These are phyloP conservation scores for Cephus cinctus DNA, from an alignment of 1,140 invertebrate species.

Conservation along the genomic window DNA sequence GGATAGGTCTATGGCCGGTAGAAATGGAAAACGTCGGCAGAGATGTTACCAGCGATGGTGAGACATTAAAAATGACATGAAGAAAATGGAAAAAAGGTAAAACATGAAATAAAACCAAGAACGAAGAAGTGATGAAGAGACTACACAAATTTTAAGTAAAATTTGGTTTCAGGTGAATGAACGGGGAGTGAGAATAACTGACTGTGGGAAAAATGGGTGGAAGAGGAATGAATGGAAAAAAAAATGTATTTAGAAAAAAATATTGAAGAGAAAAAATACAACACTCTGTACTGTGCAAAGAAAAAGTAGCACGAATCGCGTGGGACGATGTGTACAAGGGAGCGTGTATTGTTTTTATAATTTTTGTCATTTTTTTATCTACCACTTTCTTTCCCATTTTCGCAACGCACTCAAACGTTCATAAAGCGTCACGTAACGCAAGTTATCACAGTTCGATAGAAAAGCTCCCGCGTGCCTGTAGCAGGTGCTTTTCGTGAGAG, in stretches of 20 bases:
- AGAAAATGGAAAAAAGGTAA: neutral
- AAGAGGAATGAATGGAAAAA: neutral
- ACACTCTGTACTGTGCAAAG: neutral
- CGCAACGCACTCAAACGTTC: neutral
- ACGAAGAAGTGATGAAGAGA: too few relatives aligned
- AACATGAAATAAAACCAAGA: neutral
- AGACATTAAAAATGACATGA: too few relatives aligned
- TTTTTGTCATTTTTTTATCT: neutral
- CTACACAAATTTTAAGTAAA: too few relatives aligned
- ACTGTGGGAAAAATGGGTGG: neutral
- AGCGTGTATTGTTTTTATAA: neutral
- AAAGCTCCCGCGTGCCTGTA: slow-evolving; percentile 19
- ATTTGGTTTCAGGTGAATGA: neutral
- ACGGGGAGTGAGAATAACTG: neutral
- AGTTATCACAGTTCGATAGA: slow-evolving; percentile 43
- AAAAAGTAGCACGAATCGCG: neutral
- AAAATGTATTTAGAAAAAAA: neutral
- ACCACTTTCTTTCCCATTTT: neutral
- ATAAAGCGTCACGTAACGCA: slow-evolving; percentile 22
- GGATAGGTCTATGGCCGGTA: too few relatives aligned
- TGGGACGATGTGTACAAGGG: too few relatives aligned
- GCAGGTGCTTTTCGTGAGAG: too few relatives aligned
- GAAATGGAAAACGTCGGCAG: too few relatives aligned
- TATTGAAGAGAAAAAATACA: neutral
- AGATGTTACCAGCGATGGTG: too few relatives aligned